Base-by-base conservation (phyloP, 2,888 invertebrate species). In the Celastrina argiolus region DNA sequence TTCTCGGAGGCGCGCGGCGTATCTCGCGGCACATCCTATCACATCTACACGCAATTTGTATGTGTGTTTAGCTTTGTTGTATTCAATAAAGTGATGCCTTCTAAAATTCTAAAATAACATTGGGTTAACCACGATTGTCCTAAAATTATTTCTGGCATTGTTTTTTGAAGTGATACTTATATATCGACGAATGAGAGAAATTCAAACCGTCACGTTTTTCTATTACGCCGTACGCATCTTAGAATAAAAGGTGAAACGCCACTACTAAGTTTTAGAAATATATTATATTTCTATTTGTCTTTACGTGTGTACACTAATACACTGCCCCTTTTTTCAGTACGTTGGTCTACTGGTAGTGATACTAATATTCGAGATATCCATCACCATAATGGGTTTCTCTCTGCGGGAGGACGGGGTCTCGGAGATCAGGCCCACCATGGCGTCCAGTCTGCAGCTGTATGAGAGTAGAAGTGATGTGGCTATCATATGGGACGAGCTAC, bases 401-500 rank as follows among this genome's bases (percentile, higher is more conserved):
- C 73, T 90, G 39, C 76, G 74, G 42, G 78, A 80, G 31, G 79
- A 81, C 36, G 78, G 84, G 0, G 70, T 69, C 0, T 69, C 74
- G 0, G 81, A 80, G 68, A 84, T 91, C 66, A 72, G 84, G 14
- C 10, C 72, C 0, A 75, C 84, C 1, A 90, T 91, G 90, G 69
- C 73, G 22, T 70, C 76, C 41, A 82, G 78, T 28, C 69, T 84
- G 1, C 77, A 74, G 64, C 74, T 74, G 16, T 91, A 90, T 69
- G 75, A 71, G 7, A 68, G 67, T 0, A 74, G 81, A 61, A 39
- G 75, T 5, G 86, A 87, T 4, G 71, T 84, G 2, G 79, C 80
- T 12, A 74, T 71, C 68, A 65, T 83, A 63, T 91, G 90, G 90
- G 91, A 91, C 63, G 78, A 84, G 16, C 67, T 90, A 71, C 90